Percentiles rank a stretch among this genome's conserved stretches.
phyloP scores from a whole-genome alignment of 2,888 invertebrate genomes.

The Hedychridium roseum region DNA sequence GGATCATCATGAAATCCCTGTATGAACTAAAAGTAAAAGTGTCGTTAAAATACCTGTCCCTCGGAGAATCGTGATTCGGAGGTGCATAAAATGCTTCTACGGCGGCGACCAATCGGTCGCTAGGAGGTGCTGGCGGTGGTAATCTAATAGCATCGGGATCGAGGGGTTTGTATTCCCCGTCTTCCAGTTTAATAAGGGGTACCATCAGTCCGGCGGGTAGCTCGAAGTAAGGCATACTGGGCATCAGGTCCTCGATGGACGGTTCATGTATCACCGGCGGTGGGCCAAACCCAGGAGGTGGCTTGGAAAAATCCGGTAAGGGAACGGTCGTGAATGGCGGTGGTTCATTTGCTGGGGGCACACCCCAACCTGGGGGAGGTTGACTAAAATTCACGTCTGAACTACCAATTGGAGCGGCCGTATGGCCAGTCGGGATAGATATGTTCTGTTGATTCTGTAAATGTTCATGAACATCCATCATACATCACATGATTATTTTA shows the following conservation, averaged over 20 bases:
- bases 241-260: constrained; percentile 80
- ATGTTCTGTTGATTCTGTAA: constrained; percentile 47
- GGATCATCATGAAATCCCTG: too few relatives aligned
- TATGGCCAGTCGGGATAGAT: constrained; percentile 50
- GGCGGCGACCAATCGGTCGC: constrained; percentile 89
- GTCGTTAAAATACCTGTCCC: constrained; percentile 76
- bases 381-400: constrained; percentile 66
- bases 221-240: constrained; percentile 94
- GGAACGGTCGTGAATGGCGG: constrained; percentile 59
- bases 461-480: constrained; percentile 1
- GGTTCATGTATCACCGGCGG: constrained; percentile 60
- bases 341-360: constrained; percentile 59
- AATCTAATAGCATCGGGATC: constrained; percentile 90
- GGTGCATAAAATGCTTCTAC: constrained; percentile 96
- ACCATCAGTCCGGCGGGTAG: constrained; percentile 98
- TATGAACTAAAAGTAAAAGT: not conserved
- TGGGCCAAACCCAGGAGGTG: constrained; percentile 81
- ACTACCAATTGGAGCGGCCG: constrained; percentile 66
- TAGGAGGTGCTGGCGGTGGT: constrained; percentile 95
- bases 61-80: constrained; percentile 92
- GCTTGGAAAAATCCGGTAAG: constrained; percentile 83
- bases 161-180: constrained; percentile 87
- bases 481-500: not conserved
- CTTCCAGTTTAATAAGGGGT: constrained; percentile 93
- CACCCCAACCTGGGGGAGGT: constrained; percentile 68